These are phyloP conservation scores for Naso thynnoides DNA, from an alignment of 2,797 vertebrate genomes.

Conservation along the genomic window DNA sequence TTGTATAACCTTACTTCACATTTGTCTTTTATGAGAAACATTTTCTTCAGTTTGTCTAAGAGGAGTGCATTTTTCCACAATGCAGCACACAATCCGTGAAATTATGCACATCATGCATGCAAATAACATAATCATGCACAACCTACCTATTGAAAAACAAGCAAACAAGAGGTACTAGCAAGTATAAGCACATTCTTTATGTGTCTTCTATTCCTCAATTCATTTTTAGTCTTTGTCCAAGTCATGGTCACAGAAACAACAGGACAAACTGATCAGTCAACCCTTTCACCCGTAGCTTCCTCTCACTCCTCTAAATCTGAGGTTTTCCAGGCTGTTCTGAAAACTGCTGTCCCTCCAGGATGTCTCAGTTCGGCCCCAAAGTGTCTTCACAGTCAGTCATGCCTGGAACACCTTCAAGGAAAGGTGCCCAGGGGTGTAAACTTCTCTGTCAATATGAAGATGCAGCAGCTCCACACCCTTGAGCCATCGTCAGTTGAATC, in stretches of 20 bases:
- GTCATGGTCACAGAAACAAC: conserved; percentile 16
- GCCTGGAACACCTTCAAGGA: conserved; percentile 39
- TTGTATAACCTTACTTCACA: not conserved
- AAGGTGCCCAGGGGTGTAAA: conserved; percentile 21
- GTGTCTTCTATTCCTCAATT: not conserved
- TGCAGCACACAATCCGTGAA: no score
- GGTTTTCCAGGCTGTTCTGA: conserved; percentile 22
- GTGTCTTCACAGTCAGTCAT: conserved; percentile 38
- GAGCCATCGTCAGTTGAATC: conserved; percentile 16
- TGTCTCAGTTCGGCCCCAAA: conserved; percentile 24
- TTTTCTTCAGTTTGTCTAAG: not conserved
- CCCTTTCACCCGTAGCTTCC: conserved; percentile 17
- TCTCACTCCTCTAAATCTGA: conserved; percentile 23
- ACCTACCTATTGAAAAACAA: not conserved
- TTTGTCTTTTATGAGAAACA: not conserved
- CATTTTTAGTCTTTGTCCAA: not conserved
- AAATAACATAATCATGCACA: not conserved
- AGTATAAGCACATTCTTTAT: no score
- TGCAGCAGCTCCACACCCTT: conserved; percentile 21
- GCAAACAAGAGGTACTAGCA: no score
- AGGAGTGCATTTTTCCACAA: not conserved
- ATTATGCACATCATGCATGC: no score
- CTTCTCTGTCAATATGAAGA: conserved; percentile 29
- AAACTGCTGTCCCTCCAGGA: conserved; percentile 39
- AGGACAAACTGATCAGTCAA: conserved; percentile 21